Conservation (phyloP, 2,888 invertebrate species). For the Drosophila testacea region DNA sequence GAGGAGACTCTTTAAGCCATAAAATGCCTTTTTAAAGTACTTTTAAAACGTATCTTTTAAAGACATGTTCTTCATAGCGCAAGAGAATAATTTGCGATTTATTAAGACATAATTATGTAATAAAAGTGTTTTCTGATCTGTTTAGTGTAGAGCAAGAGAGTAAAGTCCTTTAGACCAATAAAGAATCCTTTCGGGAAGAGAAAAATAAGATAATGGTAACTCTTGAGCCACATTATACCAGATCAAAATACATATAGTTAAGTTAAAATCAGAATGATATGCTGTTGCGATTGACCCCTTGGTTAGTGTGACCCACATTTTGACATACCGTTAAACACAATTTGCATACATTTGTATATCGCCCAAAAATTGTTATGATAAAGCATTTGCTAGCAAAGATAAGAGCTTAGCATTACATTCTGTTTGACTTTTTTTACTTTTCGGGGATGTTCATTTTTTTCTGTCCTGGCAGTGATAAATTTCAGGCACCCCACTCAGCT, state of each 20-base stretch:
- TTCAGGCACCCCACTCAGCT: conserved; percentile 34
- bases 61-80: background rate
- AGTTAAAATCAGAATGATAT: too few relatives aligned
- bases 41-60: background rate
- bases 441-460: conserved; percentile 49
- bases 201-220: too few relatives aligned
- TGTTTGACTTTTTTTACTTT: conserved; percentile 37
- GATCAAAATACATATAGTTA: too few relatives aligned
- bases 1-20: conserved; percentile 8
- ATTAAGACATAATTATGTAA: background rate
- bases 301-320: conserved; percentile 31
- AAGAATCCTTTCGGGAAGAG: too few relatives aligned
- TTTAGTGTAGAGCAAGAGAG: background rate
- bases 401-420: conserved; percentile 54
- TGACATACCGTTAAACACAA: conserved; percentile 44
- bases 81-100: background rate
- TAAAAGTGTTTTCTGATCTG: background rate
- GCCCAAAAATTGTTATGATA: conserved; percentile 36
- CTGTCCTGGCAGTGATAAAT: conserved; percentile 57
- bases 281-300: background rate
- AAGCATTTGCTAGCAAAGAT: conserved; percentile 31
- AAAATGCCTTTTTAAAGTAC: conserved; percentile 25
- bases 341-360: conserved; percentile 42
- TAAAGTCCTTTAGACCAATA: background rate
- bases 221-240: too few relatives aligned